These are phyloP conservation scores for Leptinotarsa haldemani DNA, from an alignment of 2,888 invertebrate species.

Conservation along the genomic window DNA sequence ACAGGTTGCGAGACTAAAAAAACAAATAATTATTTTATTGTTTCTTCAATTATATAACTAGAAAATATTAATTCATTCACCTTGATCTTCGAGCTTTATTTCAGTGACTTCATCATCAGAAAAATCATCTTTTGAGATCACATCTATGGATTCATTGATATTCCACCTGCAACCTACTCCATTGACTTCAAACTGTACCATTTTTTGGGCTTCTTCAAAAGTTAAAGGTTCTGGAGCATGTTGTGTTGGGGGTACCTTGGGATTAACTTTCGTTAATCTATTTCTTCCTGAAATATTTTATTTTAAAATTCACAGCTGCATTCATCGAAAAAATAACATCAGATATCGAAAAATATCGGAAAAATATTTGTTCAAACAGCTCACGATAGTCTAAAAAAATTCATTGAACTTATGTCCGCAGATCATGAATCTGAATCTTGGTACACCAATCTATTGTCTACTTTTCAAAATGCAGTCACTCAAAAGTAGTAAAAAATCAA, in stretches of 20 bases:
- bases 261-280: slow-evolving; percentile 54
- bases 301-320: neutral
- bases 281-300: slow-evolving; percentile 44
- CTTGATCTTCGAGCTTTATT: slow-evolving; percentile 65
- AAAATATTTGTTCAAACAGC: too few relatives aligned
- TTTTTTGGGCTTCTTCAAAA: slow-evolving; percentile 86
- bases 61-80: slow-evolving; percentile 14
- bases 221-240: slow-evolving; percentile 78
- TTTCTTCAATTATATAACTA: neutral
- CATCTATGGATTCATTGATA: slow-evolving; percentile 74
- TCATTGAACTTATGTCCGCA: too few relatives aligned
- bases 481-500: too few relatives aligned
- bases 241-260: slow-evolving; percentile 62
- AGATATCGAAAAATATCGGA: too few relatives aligned
- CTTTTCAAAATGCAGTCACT: too few relatives aligned
- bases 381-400: too few relatives aligned
- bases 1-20: slow-evolving; percentile 21
- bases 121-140: slow-evolving; percentile 77
- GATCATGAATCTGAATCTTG: too few relatives aligned
- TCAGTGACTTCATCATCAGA: slow-evolving; percentile 65
- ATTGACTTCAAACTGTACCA: slow-evolving; percentile 89
- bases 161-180: slow-evolving; percentile 69
- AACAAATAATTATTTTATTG: neutral
- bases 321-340: too few relatives aligned
- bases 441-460: too few relatives aligned